A percentile compares a stretch with the other conserved stretches of the same genome.
phyloP scores from a whole-genome alignment of 2,888 invertebrate species.

The Dorcus parallelipipedus region DNA sequence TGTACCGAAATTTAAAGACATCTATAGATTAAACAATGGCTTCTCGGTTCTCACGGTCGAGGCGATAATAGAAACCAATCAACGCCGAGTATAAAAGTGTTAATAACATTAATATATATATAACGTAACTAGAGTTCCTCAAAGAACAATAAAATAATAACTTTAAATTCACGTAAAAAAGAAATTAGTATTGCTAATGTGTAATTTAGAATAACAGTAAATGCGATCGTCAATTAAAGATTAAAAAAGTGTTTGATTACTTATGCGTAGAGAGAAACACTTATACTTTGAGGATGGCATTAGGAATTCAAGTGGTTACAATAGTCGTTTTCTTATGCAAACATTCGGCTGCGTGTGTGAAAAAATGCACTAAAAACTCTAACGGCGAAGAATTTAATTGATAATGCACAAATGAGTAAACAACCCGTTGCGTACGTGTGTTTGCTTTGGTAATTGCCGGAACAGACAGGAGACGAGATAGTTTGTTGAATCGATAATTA shows the following conservation, averaged over 20 bases:
- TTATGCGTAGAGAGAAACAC: no score
- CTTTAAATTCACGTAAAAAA: background rate
- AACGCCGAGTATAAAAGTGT: conserved; percentile 16
- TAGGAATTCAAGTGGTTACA: background rate
- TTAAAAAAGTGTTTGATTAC: background rate
- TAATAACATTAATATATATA: conserved; percentile 14
- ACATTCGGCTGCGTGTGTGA: background rate
- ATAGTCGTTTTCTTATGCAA: background rate
- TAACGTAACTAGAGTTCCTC: conserved; percentile 12
- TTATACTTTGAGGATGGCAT: background rate
- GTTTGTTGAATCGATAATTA: conserved; percentile 42
- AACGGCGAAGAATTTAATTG: background rate
- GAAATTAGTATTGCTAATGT: background rate
- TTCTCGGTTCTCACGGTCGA: conserved; percentile 35
- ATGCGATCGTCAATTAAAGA: conserved; percentile 1
- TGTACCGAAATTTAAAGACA: conserved; percentile 35
- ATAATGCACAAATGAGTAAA: conserved; percentile 24
- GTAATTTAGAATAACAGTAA: background rate
- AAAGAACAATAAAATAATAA: conserved; percentile 7
- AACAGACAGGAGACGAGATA: conserved; percentile 34
- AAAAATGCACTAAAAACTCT: background rate
- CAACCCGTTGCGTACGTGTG: conserved; percentile 24
- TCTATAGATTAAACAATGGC: conserved; percentile 34
- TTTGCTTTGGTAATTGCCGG: conserved; percentile 46
- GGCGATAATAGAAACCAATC: conserved; percentile 33